A percentile compares a stretch with the other conserved stretches of the same genome.
These are phyloP conservation scores for Melanargia galathea DNA, from an alignment of 2,888 invertebrate genomes.

Conservation along the genomic window DNA sequence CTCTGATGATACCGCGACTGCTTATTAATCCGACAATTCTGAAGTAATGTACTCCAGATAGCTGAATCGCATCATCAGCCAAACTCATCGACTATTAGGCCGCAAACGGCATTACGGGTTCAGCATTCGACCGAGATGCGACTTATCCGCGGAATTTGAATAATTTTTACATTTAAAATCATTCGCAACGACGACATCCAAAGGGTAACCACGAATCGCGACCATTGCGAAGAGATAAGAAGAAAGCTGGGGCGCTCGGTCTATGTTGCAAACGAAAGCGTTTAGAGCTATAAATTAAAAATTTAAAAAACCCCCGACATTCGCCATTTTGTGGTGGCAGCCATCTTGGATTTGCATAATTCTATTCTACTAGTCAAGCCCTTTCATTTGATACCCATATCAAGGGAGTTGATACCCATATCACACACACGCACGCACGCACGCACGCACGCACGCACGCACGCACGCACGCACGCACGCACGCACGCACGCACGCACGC, in stretches of 20 bases:
- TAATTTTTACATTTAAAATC: conserved; percentile 83
- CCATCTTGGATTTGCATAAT: too few relatives aligned
- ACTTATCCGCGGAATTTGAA: conserved; percentile 77
- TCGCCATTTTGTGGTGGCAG: too few relatives aligned
- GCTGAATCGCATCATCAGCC: conserved; percentile 35
- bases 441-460: too few relatives aligned
- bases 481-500: too few relatives aligned
- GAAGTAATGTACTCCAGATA: conserved; percentile 24
- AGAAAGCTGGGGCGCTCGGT: conserved; percentile 58
- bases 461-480: too few relatives aligned
- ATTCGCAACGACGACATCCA: conserved; percentile 80
- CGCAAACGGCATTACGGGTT: conserved; percentile 64
- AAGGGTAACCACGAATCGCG: conserved; percentile 81
- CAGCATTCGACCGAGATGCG: conserved; percentile 66
- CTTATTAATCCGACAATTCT: conserved; percentile 17
- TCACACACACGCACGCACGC: too few relatives aligned
- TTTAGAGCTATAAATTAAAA: neutral
- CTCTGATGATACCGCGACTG: neutral
- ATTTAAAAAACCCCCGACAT: too few relatives aligned
- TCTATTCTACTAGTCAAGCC: too few relatives aligned
- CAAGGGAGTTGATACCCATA: too few relatives aligned
- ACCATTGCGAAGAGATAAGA: conserved; percentile 79
- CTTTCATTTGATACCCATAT: too few relatives aligned
- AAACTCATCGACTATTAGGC: conserved; percentile 46
- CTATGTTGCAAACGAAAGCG: conserved; percentile 38